These are phyloP conservation scores for Chrysolina oricalcia DNA, from an alignment of 2,888 invertebrate species.

Conservation along the genomic window DNA sequence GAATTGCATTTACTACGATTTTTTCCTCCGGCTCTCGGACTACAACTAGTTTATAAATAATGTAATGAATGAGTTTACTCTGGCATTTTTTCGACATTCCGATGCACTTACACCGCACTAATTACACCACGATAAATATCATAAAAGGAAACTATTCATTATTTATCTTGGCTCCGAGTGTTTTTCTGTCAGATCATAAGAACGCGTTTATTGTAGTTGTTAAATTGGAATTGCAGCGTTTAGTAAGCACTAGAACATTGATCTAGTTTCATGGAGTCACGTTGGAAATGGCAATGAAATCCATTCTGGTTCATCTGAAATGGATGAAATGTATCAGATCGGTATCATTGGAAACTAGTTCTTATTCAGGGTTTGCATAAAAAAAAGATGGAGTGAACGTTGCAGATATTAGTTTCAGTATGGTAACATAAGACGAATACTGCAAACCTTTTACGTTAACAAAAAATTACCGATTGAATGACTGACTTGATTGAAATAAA, in stretches of 20 bases:
- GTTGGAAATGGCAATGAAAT: slow-evolving; percentile 11
- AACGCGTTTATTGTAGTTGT: slow-evolving; percentile 32
- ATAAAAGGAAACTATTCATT: slow-evolving; percentile 42
- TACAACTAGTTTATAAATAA: slow-evolving; percentile 27
- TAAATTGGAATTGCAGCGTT: neutral
- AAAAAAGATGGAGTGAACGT: no score
- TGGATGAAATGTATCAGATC: neutral
- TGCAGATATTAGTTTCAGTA: no score
- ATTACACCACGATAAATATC: slow-evolving; percentile 34
- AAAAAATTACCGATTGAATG: no score
- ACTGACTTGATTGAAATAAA: no score
- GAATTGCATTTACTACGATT: no score
- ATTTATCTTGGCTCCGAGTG: slow-evolving; percentile 22
- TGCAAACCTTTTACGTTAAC: no score
- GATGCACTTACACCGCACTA: slow-evolving; percentile 34
- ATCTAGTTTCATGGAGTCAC: slow-evolving; percentile 3
- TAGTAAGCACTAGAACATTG: slow-evolving; percentile 5
- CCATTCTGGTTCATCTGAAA: neutral
- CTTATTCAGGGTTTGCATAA: no score
- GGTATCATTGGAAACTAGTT: neutral
- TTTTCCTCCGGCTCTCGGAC: neutral
- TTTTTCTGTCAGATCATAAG: slow-evolving; percentile 21
- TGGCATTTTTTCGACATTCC: slow-evolving; percentile 41
- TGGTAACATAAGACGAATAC: no score
- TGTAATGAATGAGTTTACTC: slow-evolving; percentile 30